These are phyloP conservation scores for Drosophila micromelanica DNA, from an alignment of 1,140 invertebrate species.

Conservation along the genomic window DNA sequence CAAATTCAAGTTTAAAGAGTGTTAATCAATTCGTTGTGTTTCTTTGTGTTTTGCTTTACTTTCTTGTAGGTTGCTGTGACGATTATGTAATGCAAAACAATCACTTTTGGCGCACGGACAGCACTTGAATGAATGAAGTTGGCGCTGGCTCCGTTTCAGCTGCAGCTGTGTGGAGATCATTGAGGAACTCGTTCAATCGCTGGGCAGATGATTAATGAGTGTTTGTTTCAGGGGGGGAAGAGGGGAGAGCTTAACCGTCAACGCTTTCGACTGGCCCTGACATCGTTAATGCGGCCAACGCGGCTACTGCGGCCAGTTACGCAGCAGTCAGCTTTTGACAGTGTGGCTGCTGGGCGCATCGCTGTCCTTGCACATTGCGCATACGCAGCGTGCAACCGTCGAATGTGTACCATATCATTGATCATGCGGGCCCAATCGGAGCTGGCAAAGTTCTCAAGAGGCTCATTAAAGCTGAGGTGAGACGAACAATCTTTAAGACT, in stretches of 20 bases:
- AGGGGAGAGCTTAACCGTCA: not conserved
- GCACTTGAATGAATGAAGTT: slow-evolving; percentile 47
- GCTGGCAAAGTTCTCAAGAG: slow-evolving; percentile 51
- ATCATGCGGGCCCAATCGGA: slow-evolving; percentile 39
- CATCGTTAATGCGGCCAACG: slow-evolving; percentile 40
- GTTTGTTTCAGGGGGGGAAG: slow-evolving; percentile 1
- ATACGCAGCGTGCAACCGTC: slow-evolving; percentile 45
- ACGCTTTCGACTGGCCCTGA: slow-evolving; percentile 46
- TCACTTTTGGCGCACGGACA: slow-evolving; percentile 52
- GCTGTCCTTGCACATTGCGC: slow-evolving; percentile 40
- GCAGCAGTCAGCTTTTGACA: slow-evolving; percentile 38
- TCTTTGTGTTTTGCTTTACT: slow-evolving; percentile 16
- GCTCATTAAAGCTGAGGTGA: not conserved
- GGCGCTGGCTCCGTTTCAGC: slow-evolving; percentile 23
- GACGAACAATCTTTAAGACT: slow-evolving; percentile 18
- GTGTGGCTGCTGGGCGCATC: not conserved
- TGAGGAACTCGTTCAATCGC: slow-evolving; percentile 32
- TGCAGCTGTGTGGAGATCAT: slow-evolving; percentile 30
- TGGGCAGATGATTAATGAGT: slow-evolving; percentile 51
- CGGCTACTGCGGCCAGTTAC: slow-evolving; percentile 46
- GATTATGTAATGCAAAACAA: slow-evolving; percentile 58
- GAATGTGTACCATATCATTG: slow-evolving; percentile 32
- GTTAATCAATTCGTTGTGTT: not conserved
- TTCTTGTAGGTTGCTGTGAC: slow-evolving; percentile 35
- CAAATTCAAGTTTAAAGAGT: slow-evolving; percentile 8